phyloP scores from a whole-genome alignment of 2,888 invertebrate genomes.

The Tenthredo notha region DNA sequence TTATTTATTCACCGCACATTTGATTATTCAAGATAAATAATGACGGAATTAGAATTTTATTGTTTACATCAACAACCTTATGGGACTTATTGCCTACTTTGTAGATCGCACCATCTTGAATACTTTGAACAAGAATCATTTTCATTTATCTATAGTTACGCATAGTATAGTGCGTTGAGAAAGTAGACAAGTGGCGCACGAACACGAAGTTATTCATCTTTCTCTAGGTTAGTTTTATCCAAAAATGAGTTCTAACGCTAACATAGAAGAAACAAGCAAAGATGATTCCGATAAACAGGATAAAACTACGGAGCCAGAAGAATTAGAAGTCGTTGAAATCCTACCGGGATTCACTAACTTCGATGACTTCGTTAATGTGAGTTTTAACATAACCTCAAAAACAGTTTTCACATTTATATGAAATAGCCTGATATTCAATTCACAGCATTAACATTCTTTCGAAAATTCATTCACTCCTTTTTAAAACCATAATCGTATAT shows the following conservation, averaged over 20 bases:
- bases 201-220: not conserved
- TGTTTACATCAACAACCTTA: constrained; percentile 68
- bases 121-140: constrained; percentile 39
- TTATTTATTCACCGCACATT: not conserved
- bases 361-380: constrained; percentile 76
- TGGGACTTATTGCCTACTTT: constrained; percentile 58
- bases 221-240: not conserved
- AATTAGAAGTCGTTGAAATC: constrained; percentile 60
- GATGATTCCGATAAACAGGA: not conserved
- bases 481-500: not conserved
- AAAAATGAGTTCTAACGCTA: constrained; percentile 34
- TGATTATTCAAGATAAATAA: not conserved
- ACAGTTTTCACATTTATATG: not conserved
- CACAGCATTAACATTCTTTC: not conserved
- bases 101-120: constrained; percentile 72
- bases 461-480: not conserved
- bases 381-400: not conserved
- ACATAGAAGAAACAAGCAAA: not conserved
- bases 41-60: constrained; percentile 32
- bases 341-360: constrained; percentile 74
- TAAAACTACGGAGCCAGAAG: not conserved
- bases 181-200: not conserved
- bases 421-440: not conserved
- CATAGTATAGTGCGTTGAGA: constrained; percentile 16
- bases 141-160: constrained; percentile 30